Evolutionary conservation across 2,888 invertebrate genomes (phyloP), one percentile per base, ranked within the genome.

Genomic region (Gnatocerus cornutus): DNA sequence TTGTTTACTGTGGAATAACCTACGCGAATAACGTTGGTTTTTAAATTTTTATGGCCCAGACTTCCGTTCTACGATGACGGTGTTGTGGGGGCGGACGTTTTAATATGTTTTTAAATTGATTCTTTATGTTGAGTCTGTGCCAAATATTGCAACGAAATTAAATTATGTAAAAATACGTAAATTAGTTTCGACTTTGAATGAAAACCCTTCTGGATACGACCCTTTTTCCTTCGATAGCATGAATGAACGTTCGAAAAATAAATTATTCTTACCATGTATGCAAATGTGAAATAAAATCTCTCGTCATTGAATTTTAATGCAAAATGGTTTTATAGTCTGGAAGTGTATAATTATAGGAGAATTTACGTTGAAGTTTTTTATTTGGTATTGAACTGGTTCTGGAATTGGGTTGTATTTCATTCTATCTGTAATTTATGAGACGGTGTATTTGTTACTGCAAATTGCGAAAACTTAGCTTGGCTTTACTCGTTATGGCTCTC

Each of bases 21-120:
- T 76, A 73, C 76, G 74, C 77, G 73, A 75, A 74, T 76, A 76
- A 75, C 71, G 72, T 76, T 75, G 76, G 71, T 73, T 79, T 78
- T 78, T 77, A 77, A 78, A 78, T 75, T 79, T 80, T 80, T 80
- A 79, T 78, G 76, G 75, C 68, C 76, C 73, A 77, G 77, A 80
- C 80, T 79, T 80, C 80, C 80, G 79, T 71, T 78, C 71, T 70
- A 68, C 13, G 50, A 41, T 68, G 73, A 75, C 73, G 71, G 63
- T 63, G 65, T 66, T 71, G 76, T 74, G 77, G 67, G 71, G 76
- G 78, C 74, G 78, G 74, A 72, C 68, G 71, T 66, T 72, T 74
- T 75, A 73, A 71, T 75, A 74, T 73, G 71, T 73, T 77, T 74
- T 75, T 71, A 73, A 77, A 77, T 75, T 76, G 76, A 77, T 77